Percentiles rank a stretch among this genome's conserved stretches.
These are phyloP conservation scores for Euthynnus affinis DNA, from an alignment of 2,797 vertebrate species.

Conservation along the genomic window DNA sequence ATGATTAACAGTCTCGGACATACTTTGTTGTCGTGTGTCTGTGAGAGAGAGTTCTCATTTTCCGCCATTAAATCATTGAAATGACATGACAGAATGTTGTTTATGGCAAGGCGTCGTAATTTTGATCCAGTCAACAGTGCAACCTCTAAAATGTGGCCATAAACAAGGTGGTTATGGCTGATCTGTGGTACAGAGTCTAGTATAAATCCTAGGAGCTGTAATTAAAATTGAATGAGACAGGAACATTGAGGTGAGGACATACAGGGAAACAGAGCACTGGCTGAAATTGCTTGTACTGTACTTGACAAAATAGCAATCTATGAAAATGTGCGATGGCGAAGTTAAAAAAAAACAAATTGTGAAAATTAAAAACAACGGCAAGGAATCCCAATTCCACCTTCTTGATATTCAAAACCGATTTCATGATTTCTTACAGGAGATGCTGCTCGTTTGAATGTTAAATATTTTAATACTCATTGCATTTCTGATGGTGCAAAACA, in stretches of 20 bases:
- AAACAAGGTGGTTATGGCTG: slow-evolving; percentile 34
- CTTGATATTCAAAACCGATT: slow-evolving; percentile 52
- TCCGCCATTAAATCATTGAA: slow-evolving; percentile 30
- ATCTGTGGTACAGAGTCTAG: background rate
- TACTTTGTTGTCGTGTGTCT: slow-evolving; percentile 7
- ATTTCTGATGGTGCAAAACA: slow-evolving; percentile 36
- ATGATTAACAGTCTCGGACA: slow-evolving; percentile 10
- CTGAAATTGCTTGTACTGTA: slow-evolving; percentile 34
- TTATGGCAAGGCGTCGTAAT: slow-evolving; percentile 16
- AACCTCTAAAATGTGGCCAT: background rate
- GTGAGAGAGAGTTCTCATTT: background rate
- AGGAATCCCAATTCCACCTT: background rate
- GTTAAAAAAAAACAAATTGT: slow-evolving; percentile 26
- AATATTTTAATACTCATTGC: slow-evolving; percentile 65
- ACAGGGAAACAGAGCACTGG: slow-evolving; percentile 10
- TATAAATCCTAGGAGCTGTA: slow-evolving; percentile 42
- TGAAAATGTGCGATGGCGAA: slow-evolving; percentile 9
- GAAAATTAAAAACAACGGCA: slow-evolving; percentile 18
- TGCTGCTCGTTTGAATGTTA: slow-evolving; percentile 45
- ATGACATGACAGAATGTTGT: slow-evolving; percentile 3
- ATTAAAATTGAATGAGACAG: slow-evolving; percentile 65
- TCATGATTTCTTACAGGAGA: slow-evolving; percentile 31
- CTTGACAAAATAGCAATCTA: slow-evolving; percentile 31
- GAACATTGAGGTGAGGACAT: slow-evolving; percentile 29
- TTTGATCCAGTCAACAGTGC: background rate